Percentiles rank a stretch among this genome's conserved stretches.
phyloP scores from a whole-genome alignment of 2,113 vertebrate species.

The Platichthys stellatus region DNA sequence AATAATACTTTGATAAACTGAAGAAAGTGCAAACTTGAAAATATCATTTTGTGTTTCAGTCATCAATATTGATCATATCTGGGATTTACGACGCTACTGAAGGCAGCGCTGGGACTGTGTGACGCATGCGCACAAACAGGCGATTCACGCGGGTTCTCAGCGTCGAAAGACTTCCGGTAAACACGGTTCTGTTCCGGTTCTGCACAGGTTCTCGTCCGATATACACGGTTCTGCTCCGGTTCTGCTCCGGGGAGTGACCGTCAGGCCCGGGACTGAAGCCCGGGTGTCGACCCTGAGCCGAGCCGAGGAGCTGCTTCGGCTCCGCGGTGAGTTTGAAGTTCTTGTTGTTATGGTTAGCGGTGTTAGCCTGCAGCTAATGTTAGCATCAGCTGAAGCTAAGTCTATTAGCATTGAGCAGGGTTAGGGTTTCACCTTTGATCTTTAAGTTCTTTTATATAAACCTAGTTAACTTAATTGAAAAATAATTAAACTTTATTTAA shows the following conservation, averaged over 20 bases:
- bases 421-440: background rate
- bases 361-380: conserved; percentile 21
- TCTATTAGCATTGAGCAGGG: background rate
- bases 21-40: no score
- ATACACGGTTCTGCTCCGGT: background rate
- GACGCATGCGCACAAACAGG: background rate
- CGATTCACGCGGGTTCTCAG: background rate
- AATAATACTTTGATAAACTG: no score
- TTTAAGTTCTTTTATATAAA: no score
- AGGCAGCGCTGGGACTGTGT: background rate
- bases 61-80: no score
- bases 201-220: background rate
- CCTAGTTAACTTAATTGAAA: no score
- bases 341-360: background rate
- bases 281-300: background rate
- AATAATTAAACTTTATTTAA: no score
- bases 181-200: background rate
- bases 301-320: background rate
- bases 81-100: background rate
- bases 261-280: background rate
- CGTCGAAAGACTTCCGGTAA: background rate
- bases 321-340: background rate
- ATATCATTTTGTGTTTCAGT: no score
- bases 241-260: background rate
- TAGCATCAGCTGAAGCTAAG: background rate